Conservation (phyloP, 2,888 invertebrate species). For the Kryphioiulus occultus region DNA sequence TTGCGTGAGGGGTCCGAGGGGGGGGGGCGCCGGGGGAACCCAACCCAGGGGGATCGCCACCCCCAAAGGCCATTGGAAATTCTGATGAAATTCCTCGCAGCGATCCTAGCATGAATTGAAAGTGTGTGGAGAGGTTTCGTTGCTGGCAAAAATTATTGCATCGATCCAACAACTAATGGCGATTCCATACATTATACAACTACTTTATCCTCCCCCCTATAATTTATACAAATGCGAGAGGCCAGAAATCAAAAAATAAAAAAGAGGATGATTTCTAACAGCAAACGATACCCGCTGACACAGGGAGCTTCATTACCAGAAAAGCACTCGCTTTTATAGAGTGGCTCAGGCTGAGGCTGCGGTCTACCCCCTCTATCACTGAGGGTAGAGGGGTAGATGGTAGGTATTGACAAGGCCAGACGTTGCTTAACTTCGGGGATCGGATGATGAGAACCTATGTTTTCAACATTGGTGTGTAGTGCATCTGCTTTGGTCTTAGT, state of each 20-base stretch:
- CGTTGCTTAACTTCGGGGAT: too few species aligned
- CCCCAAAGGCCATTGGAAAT: background rate
- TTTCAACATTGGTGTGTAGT: too few species aligned
- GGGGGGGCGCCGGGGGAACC: too few species aligned
- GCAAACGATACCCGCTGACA: background rate
- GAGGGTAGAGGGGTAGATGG: too few species aligned
- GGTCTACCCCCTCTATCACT: too few species aligned
- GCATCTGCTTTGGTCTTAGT: too few species aligned
- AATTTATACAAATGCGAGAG: background rate
- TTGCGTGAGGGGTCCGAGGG: background rate
- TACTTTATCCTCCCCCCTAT: background rate
- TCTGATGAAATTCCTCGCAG: background rate
- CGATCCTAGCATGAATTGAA: background rate
- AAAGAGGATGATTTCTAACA: background rate
- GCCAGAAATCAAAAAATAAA: background rate
- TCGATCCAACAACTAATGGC: background rate
- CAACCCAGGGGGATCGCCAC: too few species aligned
- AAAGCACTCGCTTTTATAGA: background rate
- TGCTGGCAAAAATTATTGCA: background rate
- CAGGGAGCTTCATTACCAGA: background rate
- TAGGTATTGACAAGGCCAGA: too few species aligned
- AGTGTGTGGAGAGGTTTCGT: background rate
- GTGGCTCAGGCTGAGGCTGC: too few species aligned
- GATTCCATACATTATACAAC: slow-evolving; percentile 9
- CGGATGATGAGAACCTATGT: too few species aligned